Evolutionary conservation across 2,888 invertebrate species (phyloP).

Genomic region (Rhogogaster chlorosoma): DNA sequence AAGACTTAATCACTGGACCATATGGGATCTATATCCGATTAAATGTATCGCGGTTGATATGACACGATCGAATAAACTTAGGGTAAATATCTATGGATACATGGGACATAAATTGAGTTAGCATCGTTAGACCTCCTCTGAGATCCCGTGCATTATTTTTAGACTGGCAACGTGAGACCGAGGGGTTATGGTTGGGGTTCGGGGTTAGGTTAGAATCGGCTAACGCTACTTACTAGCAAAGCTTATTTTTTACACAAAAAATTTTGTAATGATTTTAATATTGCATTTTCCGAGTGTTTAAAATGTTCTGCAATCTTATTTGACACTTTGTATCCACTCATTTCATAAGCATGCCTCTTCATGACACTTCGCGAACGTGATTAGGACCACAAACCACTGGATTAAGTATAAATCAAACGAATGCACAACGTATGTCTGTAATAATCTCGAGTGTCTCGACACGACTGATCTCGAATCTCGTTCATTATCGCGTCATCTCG

Average conservation of each 20-base stretch:
- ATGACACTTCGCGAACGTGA: constrained; percentile 45
- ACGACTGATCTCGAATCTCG: constrained; percentile 14
- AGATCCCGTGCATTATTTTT: neutral
- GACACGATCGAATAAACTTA: neutral
- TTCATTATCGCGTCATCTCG: neutral
- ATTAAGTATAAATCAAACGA: neutral
- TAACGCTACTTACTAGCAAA: constrained; percentile 14
- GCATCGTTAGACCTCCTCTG: constrained; percentile 8
- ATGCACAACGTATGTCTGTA: neutral
- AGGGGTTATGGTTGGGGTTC: neutral
- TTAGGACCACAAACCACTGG: constrained; percentile 8
- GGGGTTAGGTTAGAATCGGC: constrained; percentile 4
- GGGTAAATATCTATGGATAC: neutral
- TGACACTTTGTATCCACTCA: constrained; percentile 48
- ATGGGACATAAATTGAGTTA: neutral
- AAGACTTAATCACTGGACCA: constrained; percentile 5
- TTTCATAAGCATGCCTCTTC: constrained; percentile 48
- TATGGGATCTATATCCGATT: constrained; percentile 14
- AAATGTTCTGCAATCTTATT: constrained; percentile 24
- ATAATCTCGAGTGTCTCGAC: no score
- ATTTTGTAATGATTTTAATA: constrained; percentile 40
- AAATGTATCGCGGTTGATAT: no score
- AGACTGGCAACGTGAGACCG: constrained; percentile 28
- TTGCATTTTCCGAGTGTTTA: constrained; percentile 36
- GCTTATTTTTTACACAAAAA: constrained; percentile 40